Evolutionary conservation across 2,113 vertebrate genomes (phyloP).

Genomic region (Acanthisitta chloris): DNA sequence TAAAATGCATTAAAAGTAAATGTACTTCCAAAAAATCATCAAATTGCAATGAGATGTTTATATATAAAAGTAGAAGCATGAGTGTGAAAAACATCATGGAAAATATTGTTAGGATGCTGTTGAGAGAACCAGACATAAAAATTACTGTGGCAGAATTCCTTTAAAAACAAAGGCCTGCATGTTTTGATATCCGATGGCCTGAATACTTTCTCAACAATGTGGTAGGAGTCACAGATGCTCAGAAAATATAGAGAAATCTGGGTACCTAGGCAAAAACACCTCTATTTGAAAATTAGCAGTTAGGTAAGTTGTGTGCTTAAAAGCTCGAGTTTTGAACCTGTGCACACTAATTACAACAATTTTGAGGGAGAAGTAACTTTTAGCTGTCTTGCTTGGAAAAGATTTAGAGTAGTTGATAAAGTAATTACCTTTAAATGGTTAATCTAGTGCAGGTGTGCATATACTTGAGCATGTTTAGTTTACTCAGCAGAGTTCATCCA

Average conservation of each 20-base stretch:
- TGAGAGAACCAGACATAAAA: background rate
- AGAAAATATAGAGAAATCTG: no score
- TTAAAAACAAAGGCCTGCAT: background rate
- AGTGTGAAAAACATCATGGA: background rate
- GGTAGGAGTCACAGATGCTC: background rate
- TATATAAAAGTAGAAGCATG: background rate
- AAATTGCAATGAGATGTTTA: background rate
- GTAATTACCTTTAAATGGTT: background rate
- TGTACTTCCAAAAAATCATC: background rate
- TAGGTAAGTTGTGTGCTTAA: background rate
- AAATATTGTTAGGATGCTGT: background rate
- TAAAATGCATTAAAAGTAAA: background rate
- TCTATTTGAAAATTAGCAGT: background rate
- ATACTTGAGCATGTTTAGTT: background rate
- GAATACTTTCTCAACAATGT: background rate
- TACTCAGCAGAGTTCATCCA: background rate
- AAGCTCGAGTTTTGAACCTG: background rate
- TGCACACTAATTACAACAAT: background rate
- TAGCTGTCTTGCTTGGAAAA: background rate
- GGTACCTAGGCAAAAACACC: background rate
- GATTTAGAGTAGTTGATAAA: background rate
- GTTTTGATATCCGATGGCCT: background rate
- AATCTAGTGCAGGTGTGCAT: background rate
- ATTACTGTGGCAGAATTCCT: background rate
- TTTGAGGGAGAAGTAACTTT: background rate